Evolutionary conservation across 2,113 vertebrate species (phyloP), one percentile per base, ranked within the genome.

Genomic region (Scopus umbretta): DNA sequence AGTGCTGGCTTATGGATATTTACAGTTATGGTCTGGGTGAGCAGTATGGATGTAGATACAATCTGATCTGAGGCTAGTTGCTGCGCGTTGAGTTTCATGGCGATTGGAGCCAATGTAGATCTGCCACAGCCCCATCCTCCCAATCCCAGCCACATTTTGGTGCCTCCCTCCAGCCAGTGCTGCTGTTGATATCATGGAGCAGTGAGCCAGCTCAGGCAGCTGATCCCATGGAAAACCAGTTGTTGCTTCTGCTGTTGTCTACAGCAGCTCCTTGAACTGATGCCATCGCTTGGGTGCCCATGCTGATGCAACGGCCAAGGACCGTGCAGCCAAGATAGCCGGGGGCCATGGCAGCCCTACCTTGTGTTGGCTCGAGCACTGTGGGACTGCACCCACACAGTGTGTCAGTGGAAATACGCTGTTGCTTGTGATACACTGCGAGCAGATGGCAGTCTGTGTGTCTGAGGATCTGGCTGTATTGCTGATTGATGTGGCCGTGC

Each of bases 361-460:
- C 73, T 87, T 26, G 49, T 68, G 52, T 36, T 91, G 93, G 56
- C 84, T 87, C 0, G 0, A 61, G 68, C 36, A 79, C 53, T 25
- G 50, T 75, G 93, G 91, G 56, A 25, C 47, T 87, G 89, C 61
- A 26, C 80, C 84, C 80, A 75, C 84, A 1, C 65, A 7, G 47
- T 1, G 61, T 84, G 89, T 13, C 22, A 3, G 38, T 84, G 91
- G 65, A 22, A 74, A 61, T 40, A 22, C 11, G 86, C 68, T 74
- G 53, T 9, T 71, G 63, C 68, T 62, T 32, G 80, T 47, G 67
- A 32, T 62, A 38, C n/a, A 5, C 34, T 7, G 79, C 0, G 32
- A 96, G 71, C 84, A 91, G 93, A 88, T 92, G 94, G 86, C 70
- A 71, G 52, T 13, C 86, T 36, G 29, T 13, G 80, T 42, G 83